Evolutionary conservation across 92 coral and sea anemone genomes (phyloP).

Genomic region (Porites rus): DNA sequence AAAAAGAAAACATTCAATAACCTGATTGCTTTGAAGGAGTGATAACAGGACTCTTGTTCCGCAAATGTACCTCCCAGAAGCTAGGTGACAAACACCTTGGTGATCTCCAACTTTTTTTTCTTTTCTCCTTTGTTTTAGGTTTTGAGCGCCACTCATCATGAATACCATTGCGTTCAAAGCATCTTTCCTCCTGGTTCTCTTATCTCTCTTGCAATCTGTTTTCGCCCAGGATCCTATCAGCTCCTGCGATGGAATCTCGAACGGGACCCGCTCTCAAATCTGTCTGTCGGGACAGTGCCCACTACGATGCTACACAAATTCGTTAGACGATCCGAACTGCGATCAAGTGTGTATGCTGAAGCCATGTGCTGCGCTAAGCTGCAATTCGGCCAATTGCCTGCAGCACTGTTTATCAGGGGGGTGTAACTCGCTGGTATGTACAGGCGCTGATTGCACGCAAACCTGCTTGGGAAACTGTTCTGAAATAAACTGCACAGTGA

Average conservation of each 20-base stretch:
- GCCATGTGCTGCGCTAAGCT: conserved; percentile 40
- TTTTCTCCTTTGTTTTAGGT: neutral
- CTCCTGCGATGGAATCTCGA: conserved; percentile 20
- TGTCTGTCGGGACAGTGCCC: conserved; percentile 68
- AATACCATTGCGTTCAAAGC: neutral
- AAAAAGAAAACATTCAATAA: no score
- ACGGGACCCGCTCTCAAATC: conserved; percentile 57
- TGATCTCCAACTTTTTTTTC: neutral
- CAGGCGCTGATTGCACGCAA: conserved; percentile 65
- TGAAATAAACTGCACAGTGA: conserved; percentile 18
- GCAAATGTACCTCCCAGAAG: no score
- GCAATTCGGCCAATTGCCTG: conserved; percentile 43
- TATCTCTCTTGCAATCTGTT: neutral
- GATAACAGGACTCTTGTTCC: no score
- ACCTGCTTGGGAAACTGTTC: conserved; percentile 49
- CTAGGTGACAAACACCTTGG: no score
- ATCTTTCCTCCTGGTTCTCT: neutral
- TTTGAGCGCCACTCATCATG: neutral
- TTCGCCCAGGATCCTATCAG: neutral
- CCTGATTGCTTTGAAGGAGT: no score
- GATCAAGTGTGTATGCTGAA: conserved; percentile 59
- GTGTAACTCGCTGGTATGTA: conserved; percentile 55
- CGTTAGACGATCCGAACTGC: conserved; percentile 31
- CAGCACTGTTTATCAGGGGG: conserved; percentile 55
- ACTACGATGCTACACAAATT: conserved; percentile 49